These are phyloP conservation scores for Ornithoptera priamus DNA, from an alignment of 2,888 invertebrate genomes.

Conservation along the genomic window DNA sequence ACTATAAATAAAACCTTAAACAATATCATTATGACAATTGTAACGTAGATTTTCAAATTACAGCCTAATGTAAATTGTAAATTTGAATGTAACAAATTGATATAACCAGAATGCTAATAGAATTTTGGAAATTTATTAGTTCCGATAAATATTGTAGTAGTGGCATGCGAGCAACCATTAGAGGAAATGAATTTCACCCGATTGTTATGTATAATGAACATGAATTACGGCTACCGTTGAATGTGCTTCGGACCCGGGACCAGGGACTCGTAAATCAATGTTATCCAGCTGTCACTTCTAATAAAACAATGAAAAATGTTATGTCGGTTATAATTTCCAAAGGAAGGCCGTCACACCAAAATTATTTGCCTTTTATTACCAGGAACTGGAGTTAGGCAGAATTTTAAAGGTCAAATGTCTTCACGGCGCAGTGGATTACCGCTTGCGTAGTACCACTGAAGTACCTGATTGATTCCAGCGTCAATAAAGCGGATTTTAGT, in stretches of 20 bases:
- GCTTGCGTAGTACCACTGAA: background rate
- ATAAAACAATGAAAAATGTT: slow-evolving; percentile 23
- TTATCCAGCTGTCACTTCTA: slow-evolving; percentile 16
- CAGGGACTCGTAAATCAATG: slow-evolving; percentile 17
- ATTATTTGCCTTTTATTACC: background rate
- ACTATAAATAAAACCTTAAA: no score
- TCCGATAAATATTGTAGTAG: background rate
- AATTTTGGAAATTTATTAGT: background rate
- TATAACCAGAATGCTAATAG: background rate
- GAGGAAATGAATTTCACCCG: background rate
- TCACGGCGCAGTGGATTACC: background rate
- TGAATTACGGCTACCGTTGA: slow-evolving; percentile 13
- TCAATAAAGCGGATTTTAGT: background rate
- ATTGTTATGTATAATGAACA: slow-evolving; percentile 1
- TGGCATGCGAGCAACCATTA: background rate
- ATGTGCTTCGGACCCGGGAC: slow-evolving; percentile 10
- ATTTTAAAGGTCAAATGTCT: background rate
- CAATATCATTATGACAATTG: no score
- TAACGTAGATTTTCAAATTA: no score
- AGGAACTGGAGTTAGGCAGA: background rate
- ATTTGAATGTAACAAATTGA: no score
- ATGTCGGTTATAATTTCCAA: background rate
- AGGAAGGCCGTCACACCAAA: background rate
- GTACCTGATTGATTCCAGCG: background rate
- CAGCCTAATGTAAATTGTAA: no score